These are phyloP conservation scores for Agrilus mali DNA, from an alignment of 2,888 invertebrate genomes.

Conservation along the genomic window DNA sequence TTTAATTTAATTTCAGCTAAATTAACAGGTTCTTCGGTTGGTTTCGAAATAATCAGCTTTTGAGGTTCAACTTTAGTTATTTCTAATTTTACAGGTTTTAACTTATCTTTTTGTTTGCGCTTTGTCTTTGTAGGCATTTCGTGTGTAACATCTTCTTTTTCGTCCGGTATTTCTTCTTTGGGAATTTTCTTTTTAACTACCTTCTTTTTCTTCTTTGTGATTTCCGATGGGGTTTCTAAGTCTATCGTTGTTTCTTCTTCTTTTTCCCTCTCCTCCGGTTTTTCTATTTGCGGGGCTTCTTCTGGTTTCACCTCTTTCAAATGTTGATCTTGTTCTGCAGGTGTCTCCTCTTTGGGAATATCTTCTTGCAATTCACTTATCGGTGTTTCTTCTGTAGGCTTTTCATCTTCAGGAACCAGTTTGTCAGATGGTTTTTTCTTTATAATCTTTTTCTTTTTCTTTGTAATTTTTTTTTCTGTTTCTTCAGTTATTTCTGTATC, in stretches of 20 bases:
- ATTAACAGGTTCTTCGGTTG: constrained; percentile 40
- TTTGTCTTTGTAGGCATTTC: constrained; percentile 14
- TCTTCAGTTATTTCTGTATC: constrained; percentile 11
- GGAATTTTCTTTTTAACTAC: constrained; percentile 9
- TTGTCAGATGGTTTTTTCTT: constrained; percentile 2
- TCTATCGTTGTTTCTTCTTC: background rate
- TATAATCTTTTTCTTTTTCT: constrained; percentile 3
- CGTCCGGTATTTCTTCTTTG: constrained; percentile 6
- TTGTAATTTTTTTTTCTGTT: constrained; percentile 10
- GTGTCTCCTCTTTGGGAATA: constrained; percentile 8
- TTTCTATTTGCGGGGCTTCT: constrained; percentile 5
- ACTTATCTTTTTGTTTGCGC: constrained; percentile 16
- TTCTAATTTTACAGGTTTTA: constrained; percentile 19
- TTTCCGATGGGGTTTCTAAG: background rate
- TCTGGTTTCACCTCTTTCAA: constrained; percentile 8
- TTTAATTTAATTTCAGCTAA: constrained; percentile 53
- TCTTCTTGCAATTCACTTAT: constrained; percentile 8
- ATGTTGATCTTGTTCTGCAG: background rate
- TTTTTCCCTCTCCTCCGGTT: constrained; percentile 5
- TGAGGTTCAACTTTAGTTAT: constrained; percentile 37
- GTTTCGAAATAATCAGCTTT: constrained; percentile 46
- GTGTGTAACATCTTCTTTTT: constrained; percentile 8
- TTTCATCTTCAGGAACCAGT: constrained; percentile 6
- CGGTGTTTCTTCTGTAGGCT: background rate
- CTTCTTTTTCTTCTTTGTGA: constrained; percentile 4